Conservation (phyloP, 2,797 vertebrate species). For the Scyliorhinus canicula region DNA sequence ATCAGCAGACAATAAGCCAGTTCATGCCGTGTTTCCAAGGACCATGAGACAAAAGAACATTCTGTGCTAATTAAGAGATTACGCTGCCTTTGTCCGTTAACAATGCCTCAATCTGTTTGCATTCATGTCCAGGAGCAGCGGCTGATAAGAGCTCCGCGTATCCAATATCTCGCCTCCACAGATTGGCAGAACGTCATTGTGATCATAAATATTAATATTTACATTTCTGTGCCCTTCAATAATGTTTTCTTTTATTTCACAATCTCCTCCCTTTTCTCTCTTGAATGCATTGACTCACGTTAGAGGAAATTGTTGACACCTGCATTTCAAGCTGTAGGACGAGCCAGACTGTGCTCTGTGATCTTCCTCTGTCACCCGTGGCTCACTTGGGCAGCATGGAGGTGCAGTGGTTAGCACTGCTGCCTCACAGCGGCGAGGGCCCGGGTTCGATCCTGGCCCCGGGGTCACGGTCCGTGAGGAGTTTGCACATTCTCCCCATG, state of each 20-base stretch:
- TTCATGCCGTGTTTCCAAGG: background rate
- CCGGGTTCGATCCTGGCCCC: no score
- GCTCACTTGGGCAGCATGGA: no score
- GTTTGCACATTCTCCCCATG: no score
- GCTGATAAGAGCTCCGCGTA: background rate
- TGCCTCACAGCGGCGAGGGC: no score
- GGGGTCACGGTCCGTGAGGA: no score
- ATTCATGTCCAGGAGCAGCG: background rate
- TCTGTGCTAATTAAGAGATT: conserved; percentile 22
- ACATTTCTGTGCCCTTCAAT: background rate
- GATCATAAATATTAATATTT: background rate
- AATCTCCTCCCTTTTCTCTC: background rate
- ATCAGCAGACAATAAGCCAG: background rate
- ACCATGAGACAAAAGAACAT: background rate
- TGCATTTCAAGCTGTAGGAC: background rate
- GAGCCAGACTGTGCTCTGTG: background rate
- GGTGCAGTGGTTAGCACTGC: no score
- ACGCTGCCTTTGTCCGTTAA: background rate
- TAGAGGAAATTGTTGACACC: background rate
- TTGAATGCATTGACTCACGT: background rate
- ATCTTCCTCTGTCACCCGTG: background rate
- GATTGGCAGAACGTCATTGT: background rate
- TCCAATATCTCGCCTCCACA: background rate
- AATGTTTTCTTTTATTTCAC: background rate
- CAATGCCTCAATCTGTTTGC: background rate